phyloP scores from a whole-genome alignment of 2,888 invertebrate species.

The Lumbricus terrestris region DNA sequence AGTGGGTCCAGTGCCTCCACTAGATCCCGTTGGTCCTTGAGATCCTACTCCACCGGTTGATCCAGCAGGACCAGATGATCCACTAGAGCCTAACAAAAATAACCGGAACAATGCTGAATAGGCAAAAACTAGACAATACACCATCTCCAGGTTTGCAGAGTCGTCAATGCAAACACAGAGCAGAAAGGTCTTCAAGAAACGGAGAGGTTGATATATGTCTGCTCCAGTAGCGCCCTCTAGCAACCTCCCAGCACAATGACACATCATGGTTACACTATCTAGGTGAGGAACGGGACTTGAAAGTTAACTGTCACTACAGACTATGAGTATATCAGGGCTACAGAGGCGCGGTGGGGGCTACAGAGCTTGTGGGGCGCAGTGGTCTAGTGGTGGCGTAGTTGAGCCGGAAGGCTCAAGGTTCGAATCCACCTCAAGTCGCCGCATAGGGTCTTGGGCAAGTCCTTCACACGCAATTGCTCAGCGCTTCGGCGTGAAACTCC shows the following conservation, averaged over 20 bases:
- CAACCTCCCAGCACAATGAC: neutral
- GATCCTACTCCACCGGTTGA: neutral
- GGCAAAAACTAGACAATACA: neutral
- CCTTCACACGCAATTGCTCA: too few relatives aligned
- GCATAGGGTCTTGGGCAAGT: too few relatives aligned
- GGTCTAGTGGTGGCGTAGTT: too few relatives aligned
- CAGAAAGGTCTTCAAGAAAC: neutral
- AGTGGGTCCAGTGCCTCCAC: neutral
- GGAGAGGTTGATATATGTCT: neutral
- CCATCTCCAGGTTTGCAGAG: neutral
- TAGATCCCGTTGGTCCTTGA: neutral
- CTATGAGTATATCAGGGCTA: too few relatives aligned
- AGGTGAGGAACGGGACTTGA: too few relatives aligned
- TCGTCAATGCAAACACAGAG: neutral
- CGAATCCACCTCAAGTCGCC: too few relatives aligned
- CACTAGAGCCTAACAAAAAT: neutral
- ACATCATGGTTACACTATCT: too few relatives aligned
- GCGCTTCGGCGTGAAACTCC: too few relatives aligned
- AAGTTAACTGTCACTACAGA: too few relatives aligned
- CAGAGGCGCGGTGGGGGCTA: too few relatives aligned
- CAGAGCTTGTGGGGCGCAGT: too few relatives aligned
- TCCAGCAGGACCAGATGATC: neutral
- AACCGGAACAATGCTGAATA: neutral
- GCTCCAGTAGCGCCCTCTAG: neutral
- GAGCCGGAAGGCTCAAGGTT: too few relatives aligned